Base-by-base conservation (phyloP, 2,113 vertebrate species). In the Antennarius striatus region DNA sequence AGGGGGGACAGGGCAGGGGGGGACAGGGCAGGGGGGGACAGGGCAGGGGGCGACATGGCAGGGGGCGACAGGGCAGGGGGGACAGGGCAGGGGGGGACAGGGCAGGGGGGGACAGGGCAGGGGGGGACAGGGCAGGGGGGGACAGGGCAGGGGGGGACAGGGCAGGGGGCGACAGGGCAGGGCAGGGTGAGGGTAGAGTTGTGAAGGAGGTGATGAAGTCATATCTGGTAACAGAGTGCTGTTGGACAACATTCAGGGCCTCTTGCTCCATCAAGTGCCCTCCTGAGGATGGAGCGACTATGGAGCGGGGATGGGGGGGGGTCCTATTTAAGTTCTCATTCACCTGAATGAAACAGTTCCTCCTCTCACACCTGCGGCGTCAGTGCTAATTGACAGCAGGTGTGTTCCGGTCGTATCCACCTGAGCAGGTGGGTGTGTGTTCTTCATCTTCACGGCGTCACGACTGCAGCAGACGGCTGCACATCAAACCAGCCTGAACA, bases 361-460 rank as follows among this genome's bases (percentile, higher is more conserved):
- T 22, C 22, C 22, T 2, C 22, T 22, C 22, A 2, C 22, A 75
- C 68, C 58, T 36, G 69, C 15, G 73, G 77, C 74, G 69, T 62
- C 56, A 13, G 48, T 48, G 81, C 63, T 87, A 88, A 85, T 84
- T 84, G 79, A 80, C 65, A 69, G 79, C 84, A 88, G 83, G 49
- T 70, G 73, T 63, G 78, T 72, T 79, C 48, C 39, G 63, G 56
- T 60, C 57, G 61, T 56, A 69, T 60, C 64, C 59, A 71, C 52
- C 65, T 62, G 68, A 66, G 62, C 64, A 56, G 39, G 73, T 68
- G 65, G 61, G n/a, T 5, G 63, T 42, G 43, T 52, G 48, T 67
- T 68, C 43, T 68, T 77, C 57, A 58, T 52, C 72, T 5, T 36
- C 74, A 75, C 22, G 22, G 22, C 57, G 67, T 71, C 77, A 43